These are phyloP conservation scores for Anas capensis DNA, from an alignment of 2,797 vertebrate species.

Conservation along the genomic window DNA sequence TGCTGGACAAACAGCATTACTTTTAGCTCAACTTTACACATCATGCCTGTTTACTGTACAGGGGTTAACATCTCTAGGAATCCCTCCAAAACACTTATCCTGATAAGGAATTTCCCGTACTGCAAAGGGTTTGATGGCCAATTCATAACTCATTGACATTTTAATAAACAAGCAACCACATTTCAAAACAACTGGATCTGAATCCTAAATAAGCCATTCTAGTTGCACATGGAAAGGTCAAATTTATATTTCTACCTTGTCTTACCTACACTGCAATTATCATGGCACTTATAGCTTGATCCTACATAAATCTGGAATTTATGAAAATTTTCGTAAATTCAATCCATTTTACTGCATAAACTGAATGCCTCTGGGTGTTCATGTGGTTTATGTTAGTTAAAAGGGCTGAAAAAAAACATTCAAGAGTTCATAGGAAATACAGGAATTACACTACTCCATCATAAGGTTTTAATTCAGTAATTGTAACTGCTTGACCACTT, in stretches of 20 bases:
- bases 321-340: neutral
- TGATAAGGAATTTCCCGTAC: neutral
- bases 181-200: neutral
- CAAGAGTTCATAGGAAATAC: slow-evolving; percentile 3
- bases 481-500: neutral
- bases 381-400: slow-evolving; percentile 23
- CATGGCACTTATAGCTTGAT: neutral
- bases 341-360: neutral
- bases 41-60: neutral
- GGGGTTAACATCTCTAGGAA: neutral
- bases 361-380: neutral
- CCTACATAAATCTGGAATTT: neutral
- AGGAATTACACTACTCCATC: neutral
- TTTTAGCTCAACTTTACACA: neutral
- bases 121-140: neutral
- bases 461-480: slow-evolving; percentile 40
- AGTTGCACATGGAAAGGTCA: neutral
- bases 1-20: neutral
- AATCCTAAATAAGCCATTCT: neutral
- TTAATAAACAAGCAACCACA: neutral
- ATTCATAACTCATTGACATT: neutral
- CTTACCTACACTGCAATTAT: neutral
- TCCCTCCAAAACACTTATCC: neutral
- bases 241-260: neutral
- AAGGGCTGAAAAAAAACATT: slow-evolving; percentile 13